Evolutionary conservation across 2,888 invertebrate genomes (phyloP), one percentile per base, ranked within the genome.

Genomic region (Ferdinandea cuprea): DNA sequence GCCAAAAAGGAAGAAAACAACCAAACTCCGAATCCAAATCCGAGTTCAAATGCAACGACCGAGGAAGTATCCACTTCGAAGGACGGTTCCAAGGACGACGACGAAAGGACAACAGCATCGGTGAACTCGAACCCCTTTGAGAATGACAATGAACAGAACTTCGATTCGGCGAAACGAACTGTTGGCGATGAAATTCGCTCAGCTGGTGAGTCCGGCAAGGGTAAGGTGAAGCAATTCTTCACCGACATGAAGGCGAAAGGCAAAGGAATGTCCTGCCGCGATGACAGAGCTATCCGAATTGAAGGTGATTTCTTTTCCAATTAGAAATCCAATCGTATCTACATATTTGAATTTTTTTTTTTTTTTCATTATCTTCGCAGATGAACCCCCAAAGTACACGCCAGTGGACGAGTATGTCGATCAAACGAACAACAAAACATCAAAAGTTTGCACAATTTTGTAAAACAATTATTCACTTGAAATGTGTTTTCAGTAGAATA

Each of bases 101-200:
- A 91, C 72, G 91, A 91, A 69, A 87, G 90, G 0, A 91, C 90
- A 8, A 91, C 91, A 1, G 90, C 90, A 3, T 91, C 90, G 0
- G 89, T 90, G 0, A 91, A 89, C 72, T 91, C 90, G 0, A 89
- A 88, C 52, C 88, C 87, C 0, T 88, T 88, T 35, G 87, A 87
- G 0, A 83, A 87, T 3, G 88, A 88, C 48, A 87, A 87, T 32
- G 69, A 61, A 5, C 68, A 65, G 6, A 87, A 87, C 19, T 87
- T 88, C 5, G 87, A 88, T 63, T 86, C 86, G 3, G 86, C 78
- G 52, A 89, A 87, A 61, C 87, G 68, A 71, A 87, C 89, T 0
- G 80, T 89, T 83, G 87, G 88, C 13, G 87, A 88, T 2, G 88
- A 89, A 17, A 59, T 88, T 21, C 86, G 88, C 3, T 32, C 78